Percentiles rank a stretch among this genome's conserved stretches.
These are phyloP conservation scores for Cyanoramphus novaezelandiae DNA, from an alignment of 2,113 vertebrate genomes.

Conservation along the genomic window DNA sequence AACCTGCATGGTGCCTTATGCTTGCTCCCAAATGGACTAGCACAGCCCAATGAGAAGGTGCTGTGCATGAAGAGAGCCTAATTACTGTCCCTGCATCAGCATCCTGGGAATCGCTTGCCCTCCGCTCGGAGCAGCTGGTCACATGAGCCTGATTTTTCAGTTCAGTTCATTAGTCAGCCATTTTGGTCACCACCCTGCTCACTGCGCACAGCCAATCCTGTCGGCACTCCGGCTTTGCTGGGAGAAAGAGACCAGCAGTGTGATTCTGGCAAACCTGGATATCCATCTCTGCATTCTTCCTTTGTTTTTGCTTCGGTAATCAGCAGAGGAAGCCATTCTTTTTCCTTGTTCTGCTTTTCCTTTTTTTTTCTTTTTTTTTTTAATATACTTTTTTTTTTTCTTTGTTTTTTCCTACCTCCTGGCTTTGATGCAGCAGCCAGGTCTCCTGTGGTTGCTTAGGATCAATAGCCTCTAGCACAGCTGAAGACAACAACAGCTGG, in stretches of 20 bases:
- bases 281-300: not conserved
- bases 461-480: slow-evolving; percentile 36
- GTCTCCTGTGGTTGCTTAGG: slow-evolving; percentile 32
- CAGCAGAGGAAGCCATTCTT: not conserved
- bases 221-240: slow-evolving; percentile 68
- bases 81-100: slow-evolving; percentile 74
- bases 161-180: slow-evolving; percentile 90
- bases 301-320: not conserved
- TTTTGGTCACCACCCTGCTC: slow-evolving; percentile 96
- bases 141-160: slow-evolving; percentile 86
- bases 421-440: slow-evolving; percentile 2
- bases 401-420: not conserved
- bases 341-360: not conserved
- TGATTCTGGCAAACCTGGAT: slow-evolving; percentile 36
- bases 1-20: not conserved
- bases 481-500: slow-evolving; percentile 1
- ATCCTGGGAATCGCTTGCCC: slow-evolving; percentile 79
- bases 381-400: not conserved
- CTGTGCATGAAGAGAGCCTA: slow-evolving; percentile 38
- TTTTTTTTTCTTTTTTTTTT: not conserved
- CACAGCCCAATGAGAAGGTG: slow-evolving; percentile 56
- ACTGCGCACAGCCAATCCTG: slow-evolving; percentile 84
- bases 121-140: slow-evolving; percentile 83
- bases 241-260: slow-evolving; percentile 52
- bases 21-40: slow-evolving; percentile 36